Evolutionary conservation across 1,140 invertebrate genomes (phyloP), one percentile per base, ranked within the genome.

Genomic region (Potamilus streckersoni): DNA sequence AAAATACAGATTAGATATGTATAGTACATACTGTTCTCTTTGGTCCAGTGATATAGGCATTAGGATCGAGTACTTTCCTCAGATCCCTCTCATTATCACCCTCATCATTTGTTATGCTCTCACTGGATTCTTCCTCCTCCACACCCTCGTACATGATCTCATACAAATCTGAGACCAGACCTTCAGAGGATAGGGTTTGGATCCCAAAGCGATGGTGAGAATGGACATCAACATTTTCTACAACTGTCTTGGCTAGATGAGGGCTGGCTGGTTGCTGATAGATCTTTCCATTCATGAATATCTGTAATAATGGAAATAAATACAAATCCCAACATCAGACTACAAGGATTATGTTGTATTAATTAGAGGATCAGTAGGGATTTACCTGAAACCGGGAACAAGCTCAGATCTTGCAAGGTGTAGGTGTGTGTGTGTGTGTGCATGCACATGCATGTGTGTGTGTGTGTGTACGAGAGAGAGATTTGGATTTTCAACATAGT

Each of bases 191-290:
- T 23, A 87, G 73, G 13, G 85, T 84, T 66, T 87, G 84, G 17
- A 88, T 85, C 58, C 82, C 81, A 71, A 88, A 82, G 59, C 81
- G 78, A 49, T 84, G 82, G n/a, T 78, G 78, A 16, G 74, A 67
- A 58, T 76, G 74, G 0, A 78, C 73, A 64, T 79, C 77, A 11
- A 86, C 65, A 57, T 80, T 84, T 38, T 86, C 84, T 64, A 88
- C 75, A 6, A 86, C 79, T 12, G 80, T 76, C 61, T 84, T 83
- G 13, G 82, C 79, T 14, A 84, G 71, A 38, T 82, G 80, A 17
- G 84, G 74, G 17, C 75, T 66, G 12, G 70, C 38, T 16, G 75
- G 75, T 55, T 77, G 75, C 20, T 66, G 62, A 14, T 68, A 56
- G 13, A 77, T 31, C 58, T 77, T 77, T n/a, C 69, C 73, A 58